Evolutionary conservation across 2,888 invertebrate genomes (phyloP), one percentile per base, ranked within the genome.

Genomic region (Sphecodes monilicornis): DNA sequence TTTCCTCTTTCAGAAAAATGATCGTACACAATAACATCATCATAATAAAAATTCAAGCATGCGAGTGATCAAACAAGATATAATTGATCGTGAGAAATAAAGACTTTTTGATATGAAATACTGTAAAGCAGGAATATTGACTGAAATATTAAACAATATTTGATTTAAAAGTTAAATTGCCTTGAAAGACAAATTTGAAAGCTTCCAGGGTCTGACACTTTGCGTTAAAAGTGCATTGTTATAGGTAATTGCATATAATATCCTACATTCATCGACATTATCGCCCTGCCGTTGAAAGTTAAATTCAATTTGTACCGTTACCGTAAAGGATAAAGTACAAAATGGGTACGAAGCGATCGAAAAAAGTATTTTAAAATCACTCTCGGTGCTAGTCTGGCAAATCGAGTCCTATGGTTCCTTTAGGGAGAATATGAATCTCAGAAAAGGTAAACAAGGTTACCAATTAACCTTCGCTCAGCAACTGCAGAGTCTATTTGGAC

Each of bases 161-260:
- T 13, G 18, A 29, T 3, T 8, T 8, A 18, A 22, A 18, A 29
- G 8, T 29, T 18, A 32, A 64, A 64, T 32, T 57, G 54, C 54
- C 10, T 57, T 11, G 64, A 8, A 10, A 18, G 64, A 32, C 18
- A 60, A 60, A 32, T 32, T 29, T 5, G 6, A 64, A 64, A 3
- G 8, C 64, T 64, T 64, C 32, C 18, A 29, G 8, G 2, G 29
- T 29, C 29, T 32, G 32, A 64, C 64, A 18, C 64, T 64, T 8
- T 6, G 29, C 29, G 29, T 64, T 64, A 32, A 18, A 64, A 64
- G 18, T 32, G 64, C 26, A 57, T 57, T 57, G 26, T 29, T 57
- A 57, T 57, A 57, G 57, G 57, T 57, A 57, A 57, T 57, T 26
- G 57, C 57, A 57, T 57, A 57, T 26, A 57, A 57, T 16, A 57